Conservation (phyloP, 2,888 invertebrate genomes). For the Caenorhabditis sp. region DNA sequence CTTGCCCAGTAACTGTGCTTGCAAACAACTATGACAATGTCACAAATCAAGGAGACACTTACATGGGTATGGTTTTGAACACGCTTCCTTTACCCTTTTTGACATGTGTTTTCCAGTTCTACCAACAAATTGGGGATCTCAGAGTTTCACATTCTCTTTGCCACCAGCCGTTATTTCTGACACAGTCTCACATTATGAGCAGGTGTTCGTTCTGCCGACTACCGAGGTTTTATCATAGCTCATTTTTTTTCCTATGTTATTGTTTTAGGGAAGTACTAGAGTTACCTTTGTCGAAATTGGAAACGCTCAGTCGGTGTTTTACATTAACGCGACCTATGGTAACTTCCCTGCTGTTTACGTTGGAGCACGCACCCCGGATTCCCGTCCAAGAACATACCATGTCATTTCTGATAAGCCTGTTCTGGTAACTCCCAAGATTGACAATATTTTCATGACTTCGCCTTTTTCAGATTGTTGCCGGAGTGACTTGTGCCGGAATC, state of each 20-base stretch:
- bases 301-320: conserved; percentile 28
- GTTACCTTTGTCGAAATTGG: conserved; percentile 53
- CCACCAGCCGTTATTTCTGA: conserved; percentile 53
- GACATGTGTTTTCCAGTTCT: conserved; percentile 63
- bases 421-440: conserved; percentile 33
- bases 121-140: conserved; percentile 63
- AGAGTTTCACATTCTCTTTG: conserved; percentile 66
- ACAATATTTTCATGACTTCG: background rate
- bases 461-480: conserved; percentile 68
- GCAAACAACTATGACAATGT: conserved; percentile 70
- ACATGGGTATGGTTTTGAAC: conserved; percentile 54
- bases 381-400: conserved; percentile 61
- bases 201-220: conserved; percentile 63
- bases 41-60: conserved; percentile 71
- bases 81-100: too few relatives aligned
- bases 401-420: conserved; percentile 61
- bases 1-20: conserved; percentile 65
- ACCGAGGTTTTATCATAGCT: too few relatives aligned
- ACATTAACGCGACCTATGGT: conserved; percentile 48
- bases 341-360: conserved; percentile 56
- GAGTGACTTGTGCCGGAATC: conserved; percentile 70
- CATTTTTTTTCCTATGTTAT: too few relatives aligned
- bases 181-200: conserved; percentile 56
- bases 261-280: conserved; percentile 51
- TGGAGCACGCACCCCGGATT: conserved; percentile 46